Evolutionary conservation across 2,888 invertebrate species (phyloP), one percentile per base, ranked within the genome.

Genomic region (Magallana nippona): DNA sequence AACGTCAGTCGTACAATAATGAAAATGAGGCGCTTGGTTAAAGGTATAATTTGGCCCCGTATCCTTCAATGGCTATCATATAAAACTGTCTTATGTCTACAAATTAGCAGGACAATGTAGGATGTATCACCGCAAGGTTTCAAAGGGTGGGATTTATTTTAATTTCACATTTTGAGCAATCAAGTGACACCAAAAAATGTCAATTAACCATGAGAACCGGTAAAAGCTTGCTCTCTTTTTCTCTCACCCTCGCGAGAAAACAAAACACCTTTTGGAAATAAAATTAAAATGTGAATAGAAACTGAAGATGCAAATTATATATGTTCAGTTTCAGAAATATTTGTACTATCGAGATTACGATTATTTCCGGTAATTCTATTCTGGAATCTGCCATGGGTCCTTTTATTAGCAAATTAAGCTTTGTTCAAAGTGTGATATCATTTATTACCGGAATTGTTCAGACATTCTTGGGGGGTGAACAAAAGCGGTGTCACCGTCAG

Each of bases 61-160:
- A 71, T 32, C 71, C 71, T 32, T 71, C 71, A 71, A 27, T 71
- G 13, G 71, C 27, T 0, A 27, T 71, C 71, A 2, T 15, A 22
- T 27, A 71, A 71, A 71, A 71, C 71, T 71, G 71, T 71, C 71
- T 13, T 11, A 71, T 22, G 15, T 71, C 71, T 71, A 71, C 71
- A 71, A 71, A 71, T 71, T 71, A 71, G 22, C 27, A 27, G 71
- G 71, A 71, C 71, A 71, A 71, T 71, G 22, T 3, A 71, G 32
- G 71, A 22, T 13, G 22, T 32, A 13, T 71, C 27, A 22, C 27
- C 71, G 15, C 27, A 5, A 32, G 22, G 27, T 71, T 71, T 32
- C 22, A 71, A 71, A 71, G 71, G 71, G 32, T 32, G 2, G 19
- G 11, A 15, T 22, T 44, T 44, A 44, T 44, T 44, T 44, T 44